Conservation (phyloP, 2,113 vertebrate genomes). For the Odobenus rosmarus region DNA sequence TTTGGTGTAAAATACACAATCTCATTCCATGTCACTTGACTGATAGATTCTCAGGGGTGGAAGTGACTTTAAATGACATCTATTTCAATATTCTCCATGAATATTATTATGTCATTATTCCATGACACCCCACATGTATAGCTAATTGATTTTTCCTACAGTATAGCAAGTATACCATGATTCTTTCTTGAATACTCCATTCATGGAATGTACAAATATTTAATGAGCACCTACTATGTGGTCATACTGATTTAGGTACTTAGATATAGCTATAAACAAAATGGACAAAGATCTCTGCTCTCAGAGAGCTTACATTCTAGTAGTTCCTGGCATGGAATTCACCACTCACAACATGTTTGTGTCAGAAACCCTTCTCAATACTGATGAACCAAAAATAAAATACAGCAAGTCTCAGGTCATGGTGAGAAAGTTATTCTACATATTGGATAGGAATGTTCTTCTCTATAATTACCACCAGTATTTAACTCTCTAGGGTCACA, state of each 20-base stretch:
- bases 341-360: neutral
- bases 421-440: neutral
- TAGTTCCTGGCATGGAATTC: neutral
- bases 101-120: neutral
- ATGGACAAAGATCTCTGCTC: neutral
- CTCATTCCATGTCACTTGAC: neutral
- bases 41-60: neutral
- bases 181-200: neutral
- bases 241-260: neutral
- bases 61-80: neutral
- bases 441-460: neutral
- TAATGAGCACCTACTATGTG: neutral
- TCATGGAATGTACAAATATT: neutral
- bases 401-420: neutral
- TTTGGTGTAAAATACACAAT: neutral
- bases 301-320: neutral
- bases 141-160: neutral
- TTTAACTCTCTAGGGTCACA: neutral
- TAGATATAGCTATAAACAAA: neutral
- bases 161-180: neutral
- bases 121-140: neutral
- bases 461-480: neutral
- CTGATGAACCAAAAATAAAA: conserved; percentile 23
- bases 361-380: neutral
- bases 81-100: neutral